Base-by-base conservation (phyloP, 1,140 invertebrate species). In the Drosophila kepulauana region DNA sequence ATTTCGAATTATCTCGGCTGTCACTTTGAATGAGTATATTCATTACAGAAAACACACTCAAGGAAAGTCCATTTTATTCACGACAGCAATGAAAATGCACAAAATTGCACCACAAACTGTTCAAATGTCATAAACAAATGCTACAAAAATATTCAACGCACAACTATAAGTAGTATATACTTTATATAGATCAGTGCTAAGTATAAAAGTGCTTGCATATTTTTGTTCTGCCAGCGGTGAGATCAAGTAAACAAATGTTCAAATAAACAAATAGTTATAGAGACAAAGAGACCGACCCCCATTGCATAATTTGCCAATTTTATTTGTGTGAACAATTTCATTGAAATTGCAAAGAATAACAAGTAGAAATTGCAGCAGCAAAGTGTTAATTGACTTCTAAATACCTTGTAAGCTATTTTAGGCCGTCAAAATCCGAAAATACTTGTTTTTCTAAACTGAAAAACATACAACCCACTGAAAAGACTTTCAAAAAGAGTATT, bases 171-270 rank as follows among this genome's bases (percentile, higher is more conserved):
- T 56, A 16, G 30, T 15, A 8, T 38, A 13, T n/a, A 38, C 13
- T 56, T 54, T 64, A 35, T 75, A 72, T 57, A 68, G 48, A 10
- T 49, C 41, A 61, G 59, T 70, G 64, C 62, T 54, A 88, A 68
- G 73, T 62, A 88, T 70, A 76, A 58, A 88, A 86, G 79, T 88
- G 82, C 67, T 54, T 57, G 76, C 61, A 82, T 82, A 77, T 86
- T 86, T 38, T 33, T 2, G 72, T 62, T 20, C 52, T 69, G 72
- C 52, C 52, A 56, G 33, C 49, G 64, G 54, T 16, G 43, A 58
- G 64, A 57, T 49, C 28, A 72, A 75, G 84, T 82, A 86, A 86
- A 77, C 82, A 86, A 77, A 65, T 43, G 49, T 6, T 76, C 64
- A 79, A 69, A 71, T 61, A 51, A 11, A 54, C 61, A 41, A 28